Conservation (phyloP, 2,113 vertebrate genomes). For the Grammomys surdaster region DNA sequence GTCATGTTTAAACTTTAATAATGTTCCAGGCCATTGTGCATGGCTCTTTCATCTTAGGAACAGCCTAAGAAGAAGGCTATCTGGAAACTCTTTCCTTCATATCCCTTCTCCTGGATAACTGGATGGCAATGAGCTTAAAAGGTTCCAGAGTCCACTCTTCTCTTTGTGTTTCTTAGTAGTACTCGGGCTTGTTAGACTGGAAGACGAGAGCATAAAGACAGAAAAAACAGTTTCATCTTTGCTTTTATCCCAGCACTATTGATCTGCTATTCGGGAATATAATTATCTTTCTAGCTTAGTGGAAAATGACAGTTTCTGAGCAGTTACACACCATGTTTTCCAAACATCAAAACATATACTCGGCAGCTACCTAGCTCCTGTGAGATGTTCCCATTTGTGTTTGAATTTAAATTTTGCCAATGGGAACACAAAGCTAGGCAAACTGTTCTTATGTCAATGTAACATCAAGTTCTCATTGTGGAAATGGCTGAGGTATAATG, state of each 20-base stretch:
- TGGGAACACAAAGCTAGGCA: background rate
- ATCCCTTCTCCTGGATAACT: background rate
- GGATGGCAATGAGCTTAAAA: background rate
- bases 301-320: background rate
- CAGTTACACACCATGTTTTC: background rate
- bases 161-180: background rate
- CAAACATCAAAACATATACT: slow-evolving; percentile 37
- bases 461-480: background rate
- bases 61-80: background rate
- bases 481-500: background rate
- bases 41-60: background rate
- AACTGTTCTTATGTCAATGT: background rate
- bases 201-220: background rate
- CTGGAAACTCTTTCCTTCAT: background rate
- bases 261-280: slow-evolving; percentile 7
- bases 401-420: slow-evolving; percentile 34
- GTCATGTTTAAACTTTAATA: background rate
- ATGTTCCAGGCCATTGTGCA: background rate
- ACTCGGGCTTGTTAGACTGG: background rate
- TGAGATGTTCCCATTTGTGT: slow-evolving; percentile 7
- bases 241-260: slow-evolving; percentile 1
- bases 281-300: background rate
- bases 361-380: background rate
- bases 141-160: background rate
- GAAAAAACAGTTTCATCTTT: slow-evolving; percentile 13